A percentile compares a stretch with the other conserved stretches of the same genome.
phyloP scores from a whole-genome alignment of 2,888 invertebrate species.

The Diogma glabrata region DNA sequence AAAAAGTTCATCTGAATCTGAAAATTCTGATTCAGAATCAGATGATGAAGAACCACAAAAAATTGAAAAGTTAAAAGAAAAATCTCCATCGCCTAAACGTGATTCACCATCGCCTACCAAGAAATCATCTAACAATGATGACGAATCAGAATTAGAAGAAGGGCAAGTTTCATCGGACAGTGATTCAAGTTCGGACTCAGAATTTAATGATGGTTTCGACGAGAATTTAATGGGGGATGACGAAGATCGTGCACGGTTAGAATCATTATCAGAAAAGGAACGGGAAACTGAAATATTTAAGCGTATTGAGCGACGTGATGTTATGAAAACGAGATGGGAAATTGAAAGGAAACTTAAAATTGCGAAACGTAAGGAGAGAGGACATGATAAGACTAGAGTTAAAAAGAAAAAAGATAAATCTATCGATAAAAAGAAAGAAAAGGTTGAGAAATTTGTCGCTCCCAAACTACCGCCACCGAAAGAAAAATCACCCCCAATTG shows the following conservation, averaged over 20 bases:
- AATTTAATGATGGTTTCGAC: constrained; percentile 94
- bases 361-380: constrained; percentile 64
- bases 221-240: constrained; percentile 96
- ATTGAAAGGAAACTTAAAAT: constrained; percentile 86
- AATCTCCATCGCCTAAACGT: constrained; percentile 19
- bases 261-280: constrained; percentile 92
- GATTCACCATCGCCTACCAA: constrained; percentile 22
- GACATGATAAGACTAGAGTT: constrained; percentile 39
- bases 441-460: constrained; percentile 18
- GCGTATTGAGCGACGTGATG: constrained; percentile 86
- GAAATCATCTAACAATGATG: constrained; percentile 16
- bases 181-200: constrained; percentile 57
- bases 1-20: constrained; percentile 26
- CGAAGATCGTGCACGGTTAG: constrained; percentile 80
- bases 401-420: constrained; percentile 44
- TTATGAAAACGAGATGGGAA: constrained; percentile 89
- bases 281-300: constrained; percentile 95
- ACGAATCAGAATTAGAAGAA: constrained; percentile 66
- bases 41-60: constrained; percentile 35
- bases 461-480: constrained; percentile 16
- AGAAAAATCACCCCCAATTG: constrained; percentile 10
- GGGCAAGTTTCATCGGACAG: constrained; percentile 74
- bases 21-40: constrained; percentile 28
- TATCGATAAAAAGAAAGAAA: constrained; percentile 36
- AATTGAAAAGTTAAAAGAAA: constrained; percentile 25